Evolutionary conservation across 1,140 invertebrate genomes (phyloP).

Genomic region (Atopsyche davidsoni): DNA sequence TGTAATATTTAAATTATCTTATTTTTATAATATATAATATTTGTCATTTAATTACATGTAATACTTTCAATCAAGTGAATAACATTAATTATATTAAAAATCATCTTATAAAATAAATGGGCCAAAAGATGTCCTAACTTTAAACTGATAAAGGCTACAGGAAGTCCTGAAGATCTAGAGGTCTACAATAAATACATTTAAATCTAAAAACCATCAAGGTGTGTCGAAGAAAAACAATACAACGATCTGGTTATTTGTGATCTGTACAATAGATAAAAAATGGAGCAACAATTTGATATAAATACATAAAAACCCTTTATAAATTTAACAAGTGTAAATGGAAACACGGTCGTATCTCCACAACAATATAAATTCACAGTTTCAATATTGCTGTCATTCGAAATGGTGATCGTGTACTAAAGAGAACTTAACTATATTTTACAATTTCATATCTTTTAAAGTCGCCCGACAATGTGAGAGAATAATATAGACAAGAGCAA

Average conservation of each 20-base stretch:
- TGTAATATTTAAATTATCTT: constrained; percentile 22
- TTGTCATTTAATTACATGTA: constrained; percentile 30
- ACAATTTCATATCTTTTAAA: neutral
- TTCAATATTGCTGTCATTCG: constrained; percentile 1
- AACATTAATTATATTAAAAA: constrained; percentile 25
- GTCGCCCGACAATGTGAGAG: neutral
- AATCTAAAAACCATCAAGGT: constrained; percentile 14
- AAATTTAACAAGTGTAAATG: constrained; percentile 19
- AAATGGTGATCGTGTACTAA: neutral
- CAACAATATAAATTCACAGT: neutral
- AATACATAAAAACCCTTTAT: constrained; percentile 17
- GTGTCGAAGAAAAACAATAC: constrained; percentile 6
- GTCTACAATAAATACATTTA: constrained; percentile 28
- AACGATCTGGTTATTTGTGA: constrained; percentile 18
- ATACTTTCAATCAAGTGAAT: constrained; percentile 29
- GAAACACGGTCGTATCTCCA: neutral
- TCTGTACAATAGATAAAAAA: constrained; percentile 22
- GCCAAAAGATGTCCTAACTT: constrained; percentile 19
- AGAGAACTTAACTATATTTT: constrained; percentile 1
- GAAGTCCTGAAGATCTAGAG: constrained; percentile 22
- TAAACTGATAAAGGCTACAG: constrained; percentile 21
- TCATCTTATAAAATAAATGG: constrained; percentile 20
- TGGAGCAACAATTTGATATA: constrained; percentile 23
- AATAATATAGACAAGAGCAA: neutral
- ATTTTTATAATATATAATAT: constrained; percentile 27